Evolutionary conservation across 2,113 vertebrate species (phyloP).

Genomic region (Thunnus maccoyii): DNA sequence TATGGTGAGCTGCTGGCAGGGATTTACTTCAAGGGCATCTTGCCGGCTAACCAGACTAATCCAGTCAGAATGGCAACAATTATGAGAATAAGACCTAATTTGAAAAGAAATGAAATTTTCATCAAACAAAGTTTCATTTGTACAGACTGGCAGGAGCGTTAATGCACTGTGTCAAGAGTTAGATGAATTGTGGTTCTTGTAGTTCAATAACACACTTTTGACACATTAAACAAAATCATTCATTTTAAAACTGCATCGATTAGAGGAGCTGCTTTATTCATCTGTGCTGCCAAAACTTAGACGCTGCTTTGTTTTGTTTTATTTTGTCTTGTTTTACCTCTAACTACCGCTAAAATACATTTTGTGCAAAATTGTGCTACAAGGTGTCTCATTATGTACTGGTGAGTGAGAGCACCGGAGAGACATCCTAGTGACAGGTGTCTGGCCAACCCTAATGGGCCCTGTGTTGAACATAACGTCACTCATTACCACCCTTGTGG

Average conservation of each 20-base stretch:
- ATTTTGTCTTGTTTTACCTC: background rate
- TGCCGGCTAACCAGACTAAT: background rate
- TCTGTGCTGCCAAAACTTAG: background rate
- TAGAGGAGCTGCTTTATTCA: conserved; percentile 16
- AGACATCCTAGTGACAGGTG: conserved; percentile 40
- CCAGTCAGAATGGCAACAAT: background rate
- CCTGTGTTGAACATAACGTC: conserved; percentile 62
- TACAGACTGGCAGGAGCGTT: background rate
- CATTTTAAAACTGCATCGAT: conserved; percentile 13
- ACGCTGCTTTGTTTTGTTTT: background rate
- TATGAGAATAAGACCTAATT: too few species aligned
- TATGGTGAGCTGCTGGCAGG: too few species aligned
- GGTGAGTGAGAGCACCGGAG: conserved; percentile 12
- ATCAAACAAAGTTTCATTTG: background rate
- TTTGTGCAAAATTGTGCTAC: conserved; percentile 6
- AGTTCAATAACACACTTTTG: background rate
- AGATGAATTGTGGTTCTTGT: background rate
- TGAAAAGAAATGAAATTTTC: background rate
- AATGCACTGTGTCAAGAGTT: background rate
- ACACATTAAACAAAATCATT: background rate
- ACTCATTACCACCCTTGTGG: conserved; percentile 71
- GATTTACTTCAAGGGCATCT: too few species aligned
- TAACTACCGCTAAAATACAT: background rate
- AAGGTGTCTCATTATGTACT: conserved; percentile 38
- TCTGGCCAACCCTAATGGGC: conserved; percentile 64